phyloP scores from a whole-genome alignment of 2,797 vertebrate species.

The Rachycentron canadum region DNA sequence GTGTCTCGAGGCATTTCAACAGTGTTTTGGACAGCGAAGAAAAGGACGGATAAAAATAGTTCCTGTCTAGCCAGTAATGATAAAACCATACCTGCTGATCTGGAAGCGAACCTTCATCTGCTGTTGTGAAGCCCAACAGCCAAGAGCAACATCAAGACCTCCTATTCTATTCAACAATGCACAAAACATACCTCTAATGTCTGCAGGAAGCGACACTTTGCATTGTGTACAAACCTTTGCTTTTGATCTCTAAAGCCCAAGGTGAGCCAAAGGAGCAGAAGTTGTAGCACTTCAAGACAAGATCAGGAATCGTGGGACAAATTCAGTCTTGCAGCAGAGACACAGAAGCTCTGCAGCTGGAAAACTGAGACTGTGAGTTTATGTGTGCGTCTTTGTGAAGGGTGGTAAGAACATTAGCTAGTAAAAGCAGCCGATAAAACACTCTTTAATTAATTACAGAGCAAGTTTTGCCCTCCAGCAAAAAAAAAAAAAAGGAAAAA shows the following conservation, averaged over 20 bases:
- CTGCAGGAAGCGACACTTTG: slow-evolving; percentile 29
- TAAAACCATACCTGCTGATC: slow-evolving; percentile 75
- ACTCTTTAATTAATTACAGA: slow-evolving; percentile 65
- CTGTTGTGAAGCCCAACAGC: slow-evolving; percentile 57
- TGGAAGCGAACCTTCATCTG: slow-evolving; percentile 49
- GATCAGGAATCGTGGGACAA: slow-evolving; percentile 3
- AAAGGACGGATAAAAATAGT: slow-evolving; percentile 67
- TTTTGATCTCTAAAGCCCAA: slow-evolving; percentile 40
- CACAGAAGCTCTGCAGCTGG: slow-evolving; percentile 19
- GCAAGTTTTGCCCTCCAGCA: slow-evolving; percentile 54
- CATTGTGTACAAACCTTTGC: slow-evolving; percentile 10
- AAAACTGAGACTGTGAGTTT: slow-evolving; percentile 17
- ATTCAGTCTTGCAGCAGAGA: slow-evolving; percentile 18
- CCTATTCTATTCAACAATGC: slow-evolving; percentile 38
- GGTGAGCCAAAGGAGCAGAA: slow-evolving; percentile 1
- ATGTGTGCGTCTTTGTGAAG: slow-evolving; percentile 10
- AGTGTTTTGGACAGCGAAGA: slow-evolving; percentile 43
- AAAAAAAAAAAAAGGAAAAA: slow-evolving; percentile 34
- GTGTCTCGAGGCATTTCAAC: slow-evolving; percentile 22
- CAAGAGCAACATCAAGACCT: slow-evolving; percentile 53
- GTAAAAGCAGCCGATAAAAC: slow-evolving; percentile 35
- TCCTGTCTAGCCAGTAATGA: slow-evolving; percentile 70
- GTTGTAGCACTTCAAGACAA: slow-evolving; percentile 4
- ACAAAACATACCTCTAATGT: slow-evolving; percentile 25
- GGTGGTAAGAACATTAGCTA: slow-evolving; percentile 23